Base-by-base conservation (phyloP, 2,888 invertebrate species). In the Leptopilina syphax region DNA sequence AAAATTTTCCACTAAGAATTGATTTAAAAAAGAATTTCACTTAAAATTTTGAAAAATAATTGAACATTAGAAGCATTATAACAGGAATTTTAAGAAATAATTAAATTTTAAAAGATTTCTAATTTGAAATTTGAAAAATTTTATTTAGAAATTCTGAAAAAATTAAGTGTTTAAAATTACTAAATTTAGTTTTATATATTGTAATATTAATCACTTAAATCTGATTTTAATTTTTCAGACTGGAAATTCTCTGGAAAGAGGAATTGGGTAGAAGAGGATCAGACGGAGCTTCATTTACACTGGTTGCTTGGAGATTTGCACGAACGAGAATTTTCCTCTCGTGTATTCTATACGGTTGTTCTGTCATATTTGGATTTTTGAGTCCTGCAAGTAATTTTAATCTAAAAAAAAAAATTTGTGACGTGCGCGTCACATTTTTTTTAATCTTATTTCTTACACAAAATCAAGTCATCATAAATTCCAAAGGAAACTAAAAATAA, bases 171-270 rank as follows among this genome's bases (percentile, higher is more conserved):
- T 18, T 18, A 18, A 18, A 18, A 18, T 18, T 18, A 18, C 18
- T 18, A 18, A 18, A 18, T 18, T 18, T 18, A 18, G 18, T 18
- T 18, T 18, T 18, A 18, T 18, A 18, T 18, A 18, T 18, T 18
- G 18, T 0, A 18, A 18, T 18, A 18, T 18, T 18, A 18, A 18
- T 0, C 18, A 67, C 60, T 63, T 24, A 13, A n/a, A 24, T 66
- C 13, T 18, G 57, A 4, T 67, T 65, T 65, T 67, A 7, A 63
- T 76, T 83, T 86, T 68, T 82, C 12, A 93, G 94, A 83, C 87
- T 94, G 57, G 93, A 93, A 83, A 88, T 91, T 78, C 86, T 94
- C 65, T 94, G 94, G 94, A 91, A 92, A 77, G 92, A 93, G 77
- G 94, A 94, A 84, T 84, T 93, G 27, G 89, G 90, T 60, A 89